Base-by-base conservation (phyloP, 2,797 vertebrate genomes). In the Channa striata region DNA sequence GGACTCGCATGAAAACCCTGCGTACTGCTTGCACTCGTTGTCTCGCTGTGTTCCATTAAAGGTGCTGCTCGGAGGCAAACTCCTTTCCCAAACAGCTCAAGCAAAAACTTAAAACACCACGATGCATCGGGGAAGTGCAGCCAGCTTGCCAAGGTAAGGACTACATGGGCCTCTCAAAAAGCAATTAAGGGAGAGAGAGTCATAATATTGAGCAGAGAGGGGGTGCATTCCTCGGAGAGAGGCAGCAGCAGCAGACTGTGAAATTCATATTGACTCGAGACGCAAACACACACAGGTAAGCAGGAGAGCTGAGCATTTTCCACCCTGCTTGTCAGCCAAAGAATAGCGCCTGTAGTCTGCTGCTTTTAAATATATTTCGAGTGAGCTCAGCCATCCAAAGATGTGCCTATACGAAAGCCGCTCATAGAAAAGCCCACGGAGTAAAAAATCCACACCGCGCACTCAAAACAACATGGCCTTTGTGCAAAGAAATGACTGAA, bases 131-230 rank as follows among this genome's bases (percentile, higher is more conserved):
- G 79, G 83, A 87, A 85, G 80, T 74, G 80, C 82, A 82, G 89
- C 82, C 78, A 34, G 70, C 86, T 80, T 76, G 83, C 80, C 81
- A 82, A 90, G 82, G 82, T 88, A 86, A 91, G 87, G 84, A 90
- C 89, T 82, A 87, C 85, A 85, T 6, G 73, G 88, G 82, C 84
- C 89, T 90, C 88, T 93, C 84, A 86, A 88, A 94, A 94, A 93
- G 89, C 93, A 93, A 93, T 94, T 94, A 94, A 92, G 83, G 88
- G 58, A 72, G 74, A 82, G 86, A 85, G 83, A 92, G 88, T 91
- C 86, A 83, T 75, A 91, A 91, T 91, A 92, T 93, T 91, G 91
- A 92, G 89, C 79, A 81, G 76, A 76, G 78, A 59, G 71, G 84
- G 84, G 84, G 74, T 68, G 88, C 86, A 86, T 83, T 89, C 89